Evolutionary conservation across 1,140 invertebrate species (phyloP).

Genomic region (Thrips palmi): DNA sequence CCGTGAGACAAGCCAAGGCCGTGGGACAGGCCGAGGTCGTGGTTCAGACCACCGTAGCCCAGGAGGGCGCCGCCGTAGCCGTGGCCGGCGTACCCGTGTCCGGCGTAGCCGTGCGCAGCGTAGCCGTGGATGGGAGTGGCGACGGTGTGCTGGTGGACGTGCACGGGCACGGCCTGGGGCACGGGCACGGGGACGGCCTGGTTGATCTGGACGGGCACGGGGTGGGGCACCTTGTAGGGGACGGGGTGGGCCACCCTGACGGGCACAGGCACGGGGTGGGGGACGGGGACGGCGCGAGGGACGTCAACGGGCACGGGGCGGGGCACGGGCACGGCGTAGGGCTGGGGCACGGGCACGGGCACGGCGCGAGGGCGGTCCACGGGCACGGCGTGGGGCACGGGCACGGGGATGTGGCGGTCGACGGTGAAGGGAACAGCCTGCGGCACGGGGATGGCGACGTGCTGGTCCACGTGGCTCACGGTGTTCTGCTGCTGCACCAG

Average conservation of each 20-base stretch:
- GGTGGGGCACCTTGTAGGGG: constrained; percentile 14
- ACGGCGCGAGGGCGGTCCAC: constrained; percentile 19
- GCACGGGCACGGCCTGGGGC: constrained; percentile 2
- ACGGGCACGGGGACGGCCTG: constrained; percentile 7
- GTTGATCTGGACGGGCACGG: constrained; percentile 5
- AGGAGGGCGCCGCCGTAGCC: no score
- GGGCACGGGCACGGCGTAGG: constrained; percentile 16
- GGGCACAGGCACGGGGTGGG: constrained; percentile 16
- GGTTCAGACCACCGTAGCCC: no score
- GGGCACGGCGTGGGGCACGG: constrained; percentile 20
- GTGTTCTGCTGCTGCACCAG: no score
- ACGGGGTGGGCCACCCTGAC: constrained; percentile 18
- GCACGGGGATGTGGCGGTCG: constrained; percentile 18
- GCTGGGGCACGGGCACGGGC: constrained; percentile 18
- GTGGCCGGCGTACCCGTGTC: no score
- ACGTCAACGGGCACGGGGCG: constrained; percentile 17
- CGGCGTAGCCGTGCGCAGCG: no score
- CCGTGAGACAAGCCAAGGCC: no score
- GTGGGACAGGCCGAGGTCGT: no score
- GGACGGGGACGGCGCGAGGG: constrained; percentile 14
- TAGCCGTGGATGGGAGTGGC: no score
- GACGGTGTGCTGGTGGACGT: no score
- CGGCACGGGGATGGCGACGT: no score
- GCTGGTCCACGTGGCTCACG: no score
- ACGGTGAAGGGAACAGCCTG: background rate